Evolutionary conservation across 2,888 invertebrate species (phyloP).

Genomic region (Lycophotia porphyrea): DNA sequence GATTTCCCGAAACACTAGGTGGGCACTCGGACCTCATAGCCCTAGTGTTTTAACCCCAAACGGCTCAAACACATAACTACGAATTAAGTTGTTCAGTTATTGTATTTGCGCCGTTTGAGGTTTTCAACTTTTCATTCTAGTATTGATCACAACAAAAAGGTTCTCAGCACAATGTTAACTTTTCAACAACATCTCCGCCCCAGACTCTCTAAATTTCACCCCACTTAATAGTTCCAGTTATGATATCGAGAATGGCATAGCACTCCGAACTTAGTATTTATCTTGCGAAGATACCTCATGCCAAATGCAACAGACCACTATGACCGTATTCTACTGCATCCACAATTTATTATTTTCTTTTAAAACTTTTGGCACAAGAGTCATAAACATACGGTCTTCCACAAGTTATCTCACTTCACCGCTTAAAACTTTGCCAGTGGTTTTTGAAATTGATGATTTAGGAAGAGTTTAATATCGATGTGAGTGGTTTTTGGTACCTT

Average conservation of each 20-base stretch:
- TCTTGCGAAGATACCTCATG: conserved; percentile 38
- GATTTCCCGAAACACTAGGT: no score
- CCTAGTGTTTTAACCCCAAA: no score
- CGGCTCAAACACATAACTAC: no score
- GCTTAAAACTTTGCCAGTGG: conserved; percentile 51
- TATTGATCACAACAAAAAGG: no score
- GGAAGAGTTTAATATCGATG: conserved; percentile 22
- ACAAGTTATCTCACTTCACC: conserved; percentile 47
- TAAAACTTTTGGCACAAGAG: conserved; percentile 50
- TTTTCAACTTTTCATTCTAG: no score
- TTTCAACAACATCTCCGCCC: neutral
- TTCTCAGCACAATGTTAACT: neutral
- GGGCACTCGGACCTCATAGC: no score
- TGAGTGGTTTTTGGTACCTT: conserved; percentile 14
- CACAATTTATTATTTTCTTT: conserved; percentile 59
- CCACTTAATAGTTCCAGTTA: conserved; percentile 20
- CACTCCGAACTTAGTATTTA: conserved; percentile 31
- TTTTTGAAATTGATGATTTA: conserved; percentile 36
- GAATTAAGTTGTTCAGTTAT: no score
- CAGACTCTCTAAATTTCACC: neutral
- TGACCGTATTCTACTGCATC: conserved; percentile 47
- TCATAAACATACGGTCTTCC: conserved; percentile 49
- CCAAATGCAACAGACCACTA: conserved; percentile 60
- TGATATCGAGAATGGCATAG: conserved; percentile 43
- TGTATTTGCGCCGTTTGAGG: no score